phyloP scores from a whole-genome alignment of 2,797 vertebrate genomes.

The Pristis pectinata region DNA sequence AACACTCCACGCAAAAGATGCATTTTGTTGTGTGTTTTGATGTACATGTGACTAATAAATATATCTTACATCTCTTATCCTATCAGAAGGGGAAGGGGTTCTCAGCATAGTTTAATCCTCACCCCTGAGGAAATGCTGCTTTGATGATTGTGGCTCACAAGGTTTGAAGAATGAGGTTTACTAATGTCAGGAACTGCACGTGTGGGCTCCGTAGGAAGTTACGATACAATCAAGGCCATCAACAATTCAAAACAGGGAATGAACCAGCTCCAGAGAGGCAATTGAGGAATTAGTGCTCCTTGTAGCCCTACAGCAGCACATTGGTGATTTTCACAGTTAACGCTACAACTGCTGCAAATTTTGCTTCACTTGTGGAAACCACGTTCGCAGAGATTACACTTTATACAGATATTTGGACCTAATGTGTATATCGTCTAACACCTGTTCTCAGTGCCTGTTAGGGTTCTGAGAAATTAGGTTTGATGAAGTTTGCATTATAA shows the following conservation, averaged over 20 bases:
- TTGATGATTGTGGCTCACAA: background rate
- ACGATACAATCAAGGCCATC: background rate
- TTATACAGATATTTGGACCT: background rate
- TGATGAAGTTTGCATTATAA: background rate
- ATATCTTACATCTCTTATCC: too few species aligned
- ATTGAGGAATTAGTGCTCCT: background rate
- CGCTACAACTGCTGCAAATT: background rate
- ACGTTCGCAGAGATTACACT: too few species aligned
- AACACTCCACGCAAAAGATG: too few species aligned
- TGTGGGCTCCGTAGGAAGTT: background rate
- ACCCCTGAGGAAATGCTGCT: background rate
- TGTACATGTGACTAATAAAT: too few species aligned
- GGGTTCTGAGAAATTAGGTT: background rate
- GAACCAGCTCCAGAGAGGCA: background rate
- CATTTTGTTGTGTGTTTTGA: too few species aligned
- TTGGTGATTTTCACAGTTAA: background rate
- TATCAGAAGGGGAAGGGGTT: background rate
- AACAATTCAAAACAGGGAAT: background rate
- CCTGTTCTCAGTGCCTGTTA: background rate
- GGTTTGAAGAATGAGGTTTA: too few species aligned
- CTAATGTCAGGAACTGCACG: background rate
- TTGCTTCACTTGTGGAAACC: background rate
- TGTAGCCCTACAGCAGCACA: background rate
- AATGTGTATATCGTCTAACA: background rate
- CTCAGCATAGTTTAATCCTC: background rate